phyloP scores from a whole-genome alignment of 2,113 vertebrate genomes.

The Epinephelus fuscoguttatus region DNA sequence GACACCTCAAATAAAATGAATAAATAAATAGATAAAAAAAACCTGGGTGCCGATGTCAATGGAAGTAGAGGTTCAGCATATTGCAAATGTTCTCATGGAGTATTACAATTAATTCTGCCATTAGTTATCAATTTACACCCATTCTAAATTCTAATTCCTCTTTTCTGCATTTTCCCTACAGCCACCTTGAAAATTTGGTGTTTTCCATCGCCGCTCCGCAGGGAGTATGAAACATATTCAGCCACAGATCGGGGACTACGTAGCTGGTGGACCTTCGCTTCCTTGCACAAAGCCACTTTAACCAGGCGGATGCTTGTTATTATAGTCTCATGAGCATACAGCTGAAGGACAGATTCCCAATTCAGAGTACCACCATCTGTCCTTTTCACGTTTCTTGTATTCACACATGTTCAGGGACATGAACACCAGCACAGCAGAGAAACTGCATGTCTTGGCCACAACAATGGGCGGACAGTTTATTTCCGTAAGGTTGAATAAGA shows the following conservation, averaged over 20 bases:
- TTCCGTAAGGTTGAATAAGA: not conserved
- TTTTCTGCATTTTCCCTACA: not conserved
- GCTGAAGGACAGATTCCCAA: constrained; percentile 27
- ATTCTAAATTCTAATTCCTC: not conserved
- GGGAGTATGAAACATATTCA: not conserved
- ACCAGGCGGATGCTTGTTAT: not conserved
- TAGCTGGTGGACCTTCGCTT: not conserved
- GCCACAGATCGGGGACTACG: not conserved
- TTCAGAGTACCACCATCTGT: constrained; percentile 29
- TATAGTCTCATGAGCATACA: constrained; percentile 22
- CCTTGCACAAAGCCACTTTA: not conserved
- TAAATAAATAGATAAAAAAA: no score
- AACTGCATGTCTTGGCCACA: not conserved
- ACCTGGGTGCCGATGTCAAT: not conserved
- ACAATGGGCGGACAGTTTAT: not conserved
- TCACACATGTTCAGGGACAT: constrained; percentile 8
- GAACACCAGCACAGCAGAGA: not conserved
- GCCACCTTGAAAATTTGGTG: not conserved
- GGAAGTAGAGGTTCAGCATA: not conserved
- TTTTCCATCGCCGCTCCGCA: not conserved
- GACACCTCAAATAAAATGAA: not conserved
- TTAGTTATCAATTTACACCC: not conserved
- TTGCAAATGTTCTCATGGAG: not conserved
- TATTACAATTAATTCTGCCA: not conserved
- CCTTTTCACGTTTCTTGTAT: not conserved